A percentile compares a stretch with the other conserved stretches of the same genome.
Conservation (phyloP, 2,113 vertebrate species). For the Platysternon megacephalum region DNA sequence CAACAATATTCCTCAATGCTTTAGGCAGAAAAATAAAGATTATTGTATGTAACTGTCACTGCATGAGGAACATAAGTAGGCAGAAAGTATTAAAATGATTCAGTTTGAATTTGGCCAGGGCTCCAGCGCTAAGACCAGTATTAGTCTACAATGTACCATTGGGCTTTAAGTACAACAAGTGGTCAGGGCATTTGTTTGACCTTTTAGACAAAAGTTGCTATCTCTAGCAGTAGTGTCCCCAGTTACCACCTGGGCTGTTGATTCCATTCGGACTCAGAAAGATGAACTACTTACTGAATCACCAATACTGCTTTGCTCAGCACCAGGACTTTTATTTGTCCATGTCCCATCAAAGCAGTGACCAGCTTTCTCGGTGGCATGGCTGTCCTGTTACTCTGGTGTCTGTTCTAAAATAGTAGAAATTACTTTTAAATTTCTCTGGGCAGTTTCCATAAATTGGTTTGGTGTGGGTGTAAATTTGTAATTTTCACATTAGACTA, state of each 20-base stretch:
- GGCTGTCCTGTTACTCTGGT: not conserved
- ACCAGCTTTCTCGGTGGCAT: not conserved
- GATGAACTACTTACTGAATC: not conserved
- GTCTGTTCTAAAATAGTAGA: not conserved
- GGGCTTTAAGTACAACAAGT: not conserved
- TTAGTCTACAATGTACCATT: not conserved
- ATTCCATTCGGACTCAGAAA: not conserved
- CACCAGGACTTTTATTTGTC: not conserved
- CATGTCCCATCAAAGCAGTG: not conserved
- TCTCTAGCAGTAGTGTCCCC: not conserved
- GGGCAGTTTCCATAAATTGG: not conserved
- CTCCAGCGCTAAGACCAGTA: not conserved
- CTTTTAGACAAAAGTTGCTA: not conserved
- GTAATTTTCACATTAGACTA: not conserved
- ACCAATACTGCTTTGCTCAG: not conserved
- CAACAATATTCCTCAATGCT: not conserved
- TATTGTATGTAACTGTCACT: not conserved
- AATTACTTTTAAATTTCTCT: not conserved
- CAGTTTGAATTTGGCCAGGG: not conserved
- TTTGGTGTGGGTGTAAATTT: not conserved
- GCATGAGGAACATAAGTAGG: not conserved
- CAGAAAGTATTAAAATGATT: not conserved
- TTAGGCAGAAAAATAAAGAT: not conserved
- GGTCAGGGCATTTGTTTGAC: not conserved
- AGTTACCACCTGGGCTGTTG: not conserved